These are phyloP conservation scores for Numenius arquata DNA, from an alignment of 2,113 vertebrate species.

Conservation along the genomic window DNA sequence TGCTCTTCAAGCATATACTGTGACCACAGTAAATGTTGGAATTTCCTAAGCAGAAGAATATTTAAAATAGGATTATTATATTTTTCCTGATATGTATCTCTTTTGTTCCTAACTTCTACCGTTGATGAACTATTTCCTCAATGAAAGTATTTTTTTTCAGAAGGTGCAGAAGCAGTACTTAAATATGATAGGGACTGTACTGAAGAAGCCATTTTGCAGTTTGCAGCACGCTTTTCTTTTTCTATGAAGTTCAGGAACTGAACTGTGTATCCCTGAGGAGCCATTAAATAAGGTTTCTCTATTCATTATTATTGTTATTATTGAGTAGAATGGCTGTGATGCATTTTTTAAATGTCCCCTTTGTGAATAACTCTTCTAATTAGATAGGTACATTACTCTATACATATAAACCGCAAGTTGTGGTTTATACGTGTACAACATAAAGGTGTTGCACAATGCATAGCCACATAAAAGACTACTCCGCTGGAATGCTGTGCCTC, in stretches of 20 bases:
- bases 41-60: neutral
- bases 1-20: neutral
- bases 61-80: neutral
- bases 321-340: neutral
- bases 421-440: neutral
- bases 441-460: neutral
- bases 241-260: neutral
- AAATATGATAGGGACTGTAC: neutral
- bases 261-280: neutral
- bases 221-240: neutral
- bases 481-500: neutral
- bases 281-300: neutral
- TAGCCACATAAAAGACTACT: neutral
- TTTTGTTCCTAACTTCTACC: neutral
- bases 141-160: neutral
- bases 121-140: neutral
- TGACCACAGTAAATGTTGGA: neutral
- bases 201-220: neutral
- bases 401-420: neutral
- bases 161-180: neutral
- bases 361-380: neutral
- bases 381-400: neutral
- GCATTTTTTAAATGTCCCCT: neutral
- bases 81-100: neutral
- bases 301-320: neutral